A percentile compares a stretch with the other conserved stretches of the same genome.
Conservation (phyloP, 2,888 invertebrate species). For the Caenorhabditis parvicauda region DNA sequence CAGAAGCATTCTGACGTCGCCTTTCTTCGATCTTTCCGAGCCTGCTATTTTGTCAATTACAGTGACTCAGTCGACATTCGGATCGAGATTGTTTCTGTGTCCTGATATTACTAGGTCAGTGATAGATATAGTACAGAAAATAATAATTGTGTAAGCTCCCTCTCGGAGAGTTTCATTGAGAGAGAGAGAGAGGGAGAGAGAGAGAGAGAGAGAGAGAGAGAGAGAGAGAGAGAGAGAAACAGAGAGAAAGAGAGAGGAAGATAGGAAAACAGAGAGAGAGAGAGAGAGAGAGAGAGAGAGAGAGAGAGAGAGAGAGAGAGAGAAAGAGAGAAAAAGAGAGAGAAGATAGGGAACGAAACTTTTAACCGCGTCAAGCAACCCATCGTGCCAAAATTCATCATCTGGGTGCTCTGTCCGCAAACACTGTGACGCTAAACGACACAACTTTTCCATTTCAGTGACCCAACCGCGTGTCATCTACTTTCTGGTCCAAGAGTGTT, state of each 20-base stretch:
- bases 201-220: too few relatives aligned
- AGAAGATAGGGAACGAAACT: too few relatives aligned
- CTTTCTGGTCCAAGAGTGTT: slow-evolving; percentile 33
- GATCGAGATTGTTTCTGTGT: slow-evolving; percentile 39
- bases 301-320: too few relatives aligned
- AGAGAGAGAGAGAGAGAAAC: too few relatives aligned
- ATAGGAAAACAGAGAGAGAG: too few relatives aligned
- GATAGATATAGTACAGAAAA: background rate
- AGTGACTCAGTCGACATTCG: slow-evolving; percentile 37
- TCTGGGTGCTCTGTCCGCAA: background rate
- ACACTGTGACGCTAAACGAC: background rate
- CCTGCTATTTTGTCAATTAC: slow-evolving; percentile 27
- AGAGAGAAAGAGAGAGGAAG: too few relatives aligned
- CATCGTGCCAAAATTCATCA: background rate
- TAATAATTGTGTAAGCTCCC: too few relatives aligned
- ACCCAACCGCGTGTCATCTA: slow-evolving; percentile 38
- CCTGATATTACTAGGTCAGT: slow-evolving; percentile 32
- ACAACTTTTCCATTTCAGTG: slow-evolving; percentile 5
- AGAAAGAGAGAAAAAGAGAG: too few relatives aligned
- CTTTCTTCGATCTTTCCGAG: slow-evolving; percentile 31
- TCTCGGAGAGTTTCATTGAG: too few relatives aligned
- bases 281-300: too few relatives aligned
- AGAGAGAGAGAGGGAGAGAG: too few relatives aligned
- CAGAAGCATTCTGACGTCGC: slow-evolving; percentile 24
- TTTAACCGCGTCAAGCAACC: too few relatives aligned